Conservation (phyloP, 2,888 invertebrate genomes). For the Formica aserva region DNA sequence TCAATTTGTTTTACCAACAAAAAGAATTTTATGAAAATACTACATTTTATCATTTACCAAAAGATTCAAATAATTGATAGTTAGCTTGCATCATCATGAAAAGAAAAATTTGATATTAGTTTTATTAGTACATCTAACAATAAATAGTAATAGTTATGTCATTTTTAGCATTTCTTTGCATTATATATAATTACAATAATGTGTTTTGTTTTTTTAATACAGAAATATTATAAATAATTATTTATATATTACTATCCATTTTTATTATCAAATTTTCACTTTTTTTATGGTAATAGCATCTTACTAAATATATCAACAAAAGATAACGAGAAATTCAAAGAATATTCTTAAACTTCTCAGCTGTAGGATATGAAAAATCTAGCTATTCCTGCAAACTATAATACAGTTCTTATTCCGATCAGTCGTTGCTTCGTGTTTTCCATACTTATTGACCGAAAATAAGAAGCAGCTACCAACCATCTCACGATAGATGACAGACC, state of each 20-base stretch:
- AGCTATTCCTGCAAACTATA: not conserved
- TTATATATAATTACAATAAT: conserved; percentile 17
- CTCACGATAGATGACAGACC: conserved; percentile 29
- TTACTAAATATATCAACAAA: not conserved
- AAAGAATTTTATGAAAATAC: conserved; percentile 12
- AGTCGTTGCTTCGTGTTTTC: not conserved
- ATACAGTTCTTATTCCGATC: not conserved
- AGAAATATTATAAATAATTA: conserved; percentile 12
- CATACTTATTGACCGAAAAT: not conserved
- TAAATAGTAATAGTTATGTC: not conserved
- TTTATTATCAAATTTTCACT: not conserved
- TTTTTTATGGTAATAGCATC: not conserved
- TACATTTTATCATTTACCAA: not conserved
- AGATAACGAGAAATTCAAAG: not conserved
- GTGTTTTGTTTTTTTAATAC: not conserved
- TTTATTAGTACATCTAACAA: not conserved
- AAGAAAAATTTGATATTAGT: not conserved
- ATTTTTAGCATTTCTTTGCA: not conserved
- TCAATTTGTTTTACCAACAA: conserved; percentile 5
- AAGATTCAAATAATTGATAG: not conserved
- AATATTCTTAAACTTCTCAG: not conserved
- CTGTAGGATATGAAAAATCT: not conserved
- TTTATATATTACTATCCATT: not conserved
- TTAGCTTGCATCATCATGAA: not conserved
- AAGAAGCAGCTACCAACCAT: not conserved